Evolutionary conservation across 2,113 vertebrate genomes (phyloP), one percentile per base, ranked within the genome.

Genomic region (Barnardius zonarius): DNA sequence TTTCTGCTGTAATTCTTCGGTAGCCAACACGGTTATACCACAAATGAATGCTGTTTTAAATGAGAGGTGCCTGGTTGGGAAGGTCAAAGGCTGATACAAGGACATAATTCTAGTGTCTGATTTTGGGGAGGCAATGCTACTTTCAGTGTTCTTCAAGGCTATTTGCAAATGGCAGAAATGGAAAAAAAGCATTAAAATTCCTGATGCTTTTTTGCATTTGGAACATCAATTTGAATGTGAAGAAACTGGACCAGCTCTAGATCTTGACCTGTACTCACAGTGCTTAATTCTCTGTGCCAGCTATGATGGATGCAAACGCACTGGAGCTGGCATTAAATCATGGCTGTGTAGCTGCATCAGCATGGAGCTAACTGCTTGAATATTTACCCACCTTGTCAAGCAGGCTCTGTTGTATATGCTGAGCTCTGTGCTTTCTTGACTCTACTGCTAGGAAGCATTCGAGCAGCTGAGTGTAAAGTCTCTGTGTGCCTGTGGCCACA

Each of bases 201-300:
- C 24, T 70, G 46, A 51, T 49, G 27, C 27, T 82, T 87, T 90
- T 90, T 91, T 82, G 68, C 41, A 28, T 85, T 90, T 49, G n/a
- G 35, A 92, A 41, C 2, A 5, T 30, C 79, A 83, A 13, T 75
- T 80, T 83, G 82, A 67, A 63, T 88, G 76, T 64, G 59, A 88
- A 85, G 59, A 89, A 92, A 85, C 5, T 8, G 49, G 54, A 68
- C 31, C 31, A 51, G 44, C 79, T 93, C 49, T 92, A 77, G 61
- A 75, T 96, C 90, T 83, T 92, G 92, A 93, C 88, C 85, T 77
- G 23, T 72, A 74, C 88, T 82, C 67, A 68, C 82, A 78, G 59
- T 48, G 75, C 64, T 97, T 93, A 88, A 96, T 94, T 96, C 51
- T 95, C 68, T 74, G 51, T 86, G 83, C 68, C 1, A 2, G 63